These are phyloP conservation scores for Alouatta palliata DNA, from an alignment of 2,113 vertebrate genomes.

Conservation along the genomic window DNA sequence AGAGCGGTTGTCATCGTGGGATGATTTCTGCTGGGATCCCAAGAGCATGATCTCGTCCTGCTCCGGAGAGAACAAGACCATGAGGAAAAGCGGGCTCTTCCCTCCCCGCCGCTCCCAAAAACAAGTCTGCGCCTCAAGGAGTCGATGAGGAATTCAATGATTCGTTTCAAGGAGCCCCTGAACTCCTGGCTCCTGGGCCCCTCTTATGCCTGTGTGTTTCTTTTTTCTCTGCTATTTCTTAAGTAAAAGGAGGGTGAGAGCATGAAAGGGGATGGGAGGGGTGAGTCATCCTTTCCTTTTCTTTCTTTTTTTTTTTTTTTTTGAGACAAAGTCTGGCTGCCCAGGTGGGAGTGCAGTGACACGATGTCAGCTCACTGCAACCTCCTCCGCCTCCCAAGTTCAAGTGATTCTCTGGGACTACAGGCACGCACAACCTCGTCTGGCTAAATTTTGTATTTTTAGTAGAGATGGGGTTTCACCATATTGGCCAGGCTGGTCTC, in stretches of 20 bases:
- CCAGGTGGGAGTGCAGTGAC: too few relatives aligned
- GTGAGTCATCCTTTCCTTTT: not conserved
- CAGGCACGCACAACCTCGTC: too few relatives aligned
- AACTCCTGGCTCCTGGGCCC: not conserved
- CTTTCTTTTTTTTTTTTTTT: too few relatives aligned
- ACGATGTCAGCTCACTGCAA: too few relatives aligned
- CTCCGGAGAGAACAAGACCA: not conserved
- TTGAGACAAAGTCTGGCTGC: too few relatives aligned
- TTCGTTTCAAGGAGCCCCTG: not conserved
- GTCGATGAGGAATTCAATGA: not conserved
- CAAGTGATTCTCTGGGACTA: too few relatives aligned
- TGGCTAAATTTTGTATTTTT: too few relatives aligned
- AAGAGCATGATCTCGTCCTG: slow-evolving; percentile 73
- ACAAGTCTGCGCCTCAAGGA: too few relatives aligned
- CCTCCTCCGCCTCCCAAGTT: too few relatives aligned
- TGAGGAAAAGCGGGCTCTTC: rapidly evolving
- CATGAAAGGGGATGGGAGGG: not conserved
- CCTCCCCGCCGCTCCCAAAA: not conserved
- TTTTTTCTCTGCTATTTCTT: too few relatives aligned
- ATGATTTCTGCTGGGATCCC: not conserved
- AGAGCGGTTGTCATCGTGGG: rapidly evolving
- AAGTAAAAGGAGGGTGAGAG: not conserved
- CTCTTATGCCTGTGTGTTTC: not conserved
- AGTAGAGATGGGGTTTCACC: too few relatives aligned
- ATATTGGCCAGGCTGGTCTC: too few relatives aligned